Conservation (phyloP, 2,113 vertebrate species). For the Anas platyrhynchos region DNA sequence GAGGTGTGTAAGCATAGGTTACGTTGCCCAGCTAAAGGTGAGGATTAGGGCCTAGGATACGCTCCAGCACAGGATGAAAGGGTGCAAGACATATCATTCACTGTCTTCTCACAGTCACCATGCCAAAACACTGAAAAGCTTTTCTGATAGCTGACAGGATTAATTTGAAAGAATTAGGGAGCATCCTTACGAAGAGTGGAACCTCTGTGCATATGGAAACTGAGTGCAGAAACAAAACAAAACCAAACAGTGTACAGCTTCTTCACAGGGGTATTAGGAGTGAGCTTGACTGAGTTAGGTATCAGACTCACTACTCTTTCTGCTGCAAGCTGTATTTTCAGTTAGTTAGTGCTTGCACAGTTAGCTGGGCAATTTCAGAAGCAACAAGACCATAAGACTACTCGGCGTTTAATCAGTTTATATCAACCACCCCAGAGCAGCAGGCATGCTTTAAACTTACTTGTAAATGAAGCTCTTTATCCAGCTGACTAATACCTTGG, state of each 20-base stretch:
- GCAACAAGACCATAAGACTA: background rate
- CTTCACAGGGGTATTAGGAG: background rate
- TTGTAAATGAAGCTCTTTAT: conserved; percentile 95
- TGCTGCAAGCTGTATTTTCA: background rate
- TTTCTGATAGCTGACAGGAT: background rate
- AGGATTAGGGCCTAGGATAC: background rate
- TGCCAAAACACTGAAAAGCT: background rate
- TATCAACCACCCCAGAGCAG: background rate
- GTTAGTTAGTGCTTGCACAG: background rate
- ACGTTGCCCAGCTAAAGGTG: background rate
- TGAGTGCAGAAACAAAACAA: background rate
- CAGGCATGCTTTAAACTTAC: conserved; percentile 70
- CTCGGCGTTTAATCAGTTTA: background rate
- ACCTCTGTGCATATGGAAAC: background rate
- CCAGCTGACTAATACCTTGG: conserved; percentile 96
- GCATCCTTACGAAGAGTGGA: background rate
- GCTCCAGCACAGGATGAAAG: background rate
- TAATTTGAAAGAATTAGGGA: background rate
- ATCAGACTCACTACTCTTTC: background rate
- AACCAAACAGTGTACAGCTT: background rate
- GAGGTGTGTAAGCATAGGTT: background rate
- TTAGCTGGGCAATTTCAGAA: background rate
- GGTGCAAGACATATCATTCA: background rate
- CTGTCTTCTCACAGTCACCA: background rate
- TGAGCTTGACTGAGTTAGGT: background rate